Conservation (phyloP, 2,113 vertebrate species). For the Epinephelus fuscoguttatus region DNA sequence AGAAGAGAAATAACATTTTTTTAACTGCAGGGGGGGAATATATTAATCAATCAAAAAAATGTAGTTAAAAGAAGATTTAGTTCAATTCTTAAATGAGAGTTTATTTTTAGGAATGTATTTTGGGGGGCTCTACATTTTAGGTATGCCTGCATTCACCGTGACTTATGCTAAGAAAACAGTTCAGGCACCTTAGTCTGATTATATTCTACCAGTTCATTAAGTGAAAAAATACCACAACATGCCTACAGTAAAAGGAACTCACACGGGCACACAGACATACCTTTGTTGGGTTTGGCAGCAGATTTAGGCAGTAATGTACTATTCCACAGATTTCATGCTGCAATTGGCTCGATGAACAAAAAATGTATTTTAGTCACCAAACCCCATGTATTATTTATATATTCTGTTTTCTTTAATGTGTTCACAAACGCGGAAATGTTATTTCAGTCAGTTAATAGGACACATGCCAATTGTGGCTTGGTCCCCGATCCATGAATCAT, state of each 20-base stretch:
- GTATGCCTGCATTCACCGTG: slow-evolving; percentile 5
- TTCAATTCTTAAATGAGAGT: slow-evolving; percentile 21
- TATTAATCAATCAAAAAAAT: slow-evolving; percentile 50
- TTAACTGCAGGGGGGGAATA: slow-evolving; percentile 13
- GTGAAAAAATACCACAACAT: slow-evolving; percentile 34
- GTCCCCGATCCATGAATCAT: slow-evolving; percentile 15
- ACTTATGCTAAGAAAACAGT: slow-evolving; percentile 59
- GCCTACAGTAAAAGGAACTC: slow-evolving; percentile 15
- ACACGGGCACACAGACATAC: slow-evolving; percentile 30
- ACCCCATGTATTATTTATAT: slow-evolving; percentile 9
- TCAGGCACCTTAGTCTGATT: slow-evolving; percentile 40
- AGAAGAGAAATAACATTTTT: slow-evolving; percentile 34
- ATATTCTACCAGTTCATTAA: slow-evolving; percentile 56
- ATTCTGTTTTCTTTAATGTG: background rate
- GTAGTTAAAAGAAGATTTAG: slow-evolving; percentile 45
- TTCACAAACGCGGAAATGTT: background rate
- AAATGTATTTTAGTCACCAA: slow-evolving; percentile 20
- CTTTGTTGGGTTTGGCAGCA: slow-evolving; percentile 47
- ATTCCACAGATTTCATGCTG: slow-evolving; percentile 34
- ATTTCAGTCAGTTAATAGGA: slow-evolving; percentile 23
- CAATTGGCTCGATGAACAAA: slow-evolving; percentile 20
- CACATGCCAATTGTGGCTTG: slow-evolving; percentile 10
- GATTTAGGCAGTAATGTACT: slow-evolving; percentile 12
- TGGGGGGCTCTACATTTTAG: slow-evolving; percentile 22
- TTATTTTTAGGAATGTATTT: slow-evolving; percentile 61